These are phyloP conservation scores for Strix uralensis DNA, from an alignment of 2,113 vertebrate species.

Conservation along the genomic window DNA sequence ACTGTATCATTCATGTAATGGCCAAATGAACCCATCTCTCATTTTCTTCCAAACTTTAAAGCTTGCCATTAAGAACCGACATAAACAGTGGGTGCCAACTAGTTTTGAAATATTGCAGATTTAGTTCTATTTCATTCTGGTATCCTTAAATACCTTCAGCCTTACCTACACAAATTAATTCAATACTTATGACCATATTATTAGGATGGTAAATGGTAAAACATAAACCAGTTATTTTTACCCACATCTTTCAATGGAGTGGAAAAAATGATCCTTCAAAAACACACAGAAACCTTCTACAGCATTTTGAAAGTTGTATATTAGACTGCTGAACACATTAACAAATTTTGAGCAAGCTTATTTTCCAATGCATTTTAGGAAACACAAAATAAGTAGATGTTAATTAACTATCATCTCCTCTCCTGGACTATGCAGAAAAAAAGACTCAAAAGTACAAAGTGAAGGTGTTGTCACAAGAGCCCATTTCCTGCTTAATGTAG, in stretches of 20 bases:
- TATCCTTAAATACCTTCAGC: background rate
- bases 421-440: background rate
- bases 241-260: background rate
- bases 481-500: background rate
- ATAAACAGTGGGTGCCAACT: background rate
- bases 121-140: background rate
- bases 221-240: background rate
- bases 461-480: background rate
- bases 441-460: background rate
- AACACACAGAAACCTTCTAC: background rate
- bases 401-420: background rate
- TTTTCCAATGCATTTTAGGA: background rate
- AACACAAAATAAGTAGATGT: background rate
- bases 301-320: background rate
- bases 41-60: background rate
- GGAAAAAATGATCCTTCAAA: background rate
- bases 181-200: background rate
- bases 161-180: background rate
- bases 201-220: background rate
- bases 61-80: background rate
- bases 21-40: background rate
- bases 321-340: background rate
- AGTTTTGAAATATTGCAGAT: background rate
- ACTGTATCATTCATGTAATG: background rate
- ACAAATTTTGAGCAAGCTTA: background rate